Evolutionary conservation across 2,888 invertebrate genomes (phyloP), one percentile per base, ranked within the genome.

Genomic region (Sinodicranocentrus sp.): DNA sequence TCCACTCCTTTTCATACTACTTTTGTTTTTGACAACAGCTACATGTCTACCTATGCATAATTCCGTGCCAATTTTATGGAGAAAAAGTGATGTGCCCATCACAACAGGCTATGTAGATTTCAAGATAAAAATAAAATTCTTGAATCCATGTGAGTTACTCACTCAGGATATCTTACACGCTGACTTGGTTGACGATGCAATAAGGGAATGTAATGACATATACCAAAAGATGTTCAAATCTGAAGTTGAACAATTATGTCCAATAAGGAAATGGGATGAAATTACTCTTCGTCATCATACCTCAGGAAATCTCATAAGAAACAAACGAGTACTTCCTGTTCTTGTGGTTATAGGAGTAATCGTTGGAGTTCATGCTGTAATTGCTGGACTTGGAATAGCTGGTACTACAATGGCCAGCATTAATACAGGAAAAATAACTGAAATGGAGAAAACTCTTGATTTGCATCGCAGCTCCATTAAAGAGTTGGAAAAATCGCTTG

Each of bases 1-100:
- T 8, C 13, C 5, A 5, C 39, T 39, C 5, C 39, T 39, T 13
- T 39, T 39, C 13, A 39, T 39, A 13, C 13, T 39, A 39, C 39
- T 39, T 13, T 39, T 39, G 5, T 13, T 39, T 39, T 5, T 39
- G 39, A 8, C 39, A 39, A 13, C 39, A 39, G 39, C 39, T 13
- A 39, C 39, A 13, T 39, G 6, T 8, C 5, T 13, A 39, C 39
- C 5, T 5, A 8, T 13, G 6, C 5, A 39, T 39, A 21, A n/a
- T n/a, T n/a, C n/a, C n/a, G n/a, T 54, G 17, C 54, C 54, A 54
- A 23, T 54, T 13, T 23, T 54, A 17, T 54, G 54, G 54, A 17
- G n/a, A 21, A 17, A 13, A 5, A 54, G 54, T 23, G 54, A 21
- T 21, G 3, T 6, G 2, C 23, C 54, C 3, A 54, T 54, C 23